Evolutionary conservation across 2,113 vertebrate genomes (phyloP), one percentile per base, ranked within the genome.

Genomic region (Orientallactaga bullata): DNA sequence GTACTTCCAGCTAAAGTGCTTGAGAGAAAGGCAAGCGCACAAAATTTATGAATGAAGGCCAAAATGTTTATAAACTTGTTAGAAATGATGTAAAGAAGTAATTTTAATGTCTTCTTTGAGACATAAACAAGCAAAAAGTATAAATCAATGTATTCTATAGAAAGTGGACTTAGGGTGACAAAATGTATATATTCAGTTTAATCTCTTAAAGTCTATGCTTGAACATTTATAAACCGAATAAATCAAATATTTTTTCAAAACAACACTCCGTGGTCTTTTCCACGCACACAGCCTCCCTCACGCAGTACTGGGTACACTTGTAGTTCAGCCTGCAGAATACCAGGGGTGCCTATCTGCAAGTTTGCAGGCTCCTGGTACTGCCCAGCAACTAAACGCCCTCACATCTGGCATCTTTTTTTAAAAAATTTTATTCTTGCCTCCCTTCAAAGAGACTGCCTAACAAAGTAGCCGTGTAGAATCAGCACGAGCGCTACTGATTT

Each of bases 291-390:
- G 30, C 42, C 35, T 32, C 39, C 37, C 39, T 69, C 18, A 10
- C 23, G 37, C 28, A 13, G 3, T 35, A 16, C 26, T 20, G 26
- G 3, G n/a, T 30, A 51, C 12, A 15, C 5, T 9, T 4, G 5
- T 1, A 15, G 23, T 7, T 58, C 1, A 3, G 51, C 39, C 28
- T 9, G 3, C 2, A 1, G 11, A 17, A 23, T 13, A 18, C 0
- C 5, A 1, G 0, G 7, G 58, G 21, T 32, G 58, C 30, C 32
- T 61, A 32, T 28, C 39, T 26, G 0, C 0, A 11, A 1, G 4
- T 30, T 12, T 5, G 26, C 30, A 11, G n/a, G 21, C 21, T 18
- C 15, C 23, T 23, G 20, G 63, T 65, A 65, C 2, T 1, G 37
- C 21, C 66, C 80, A 55, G 55, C 24, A 37, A 13, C 26, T 42